A percentile compares a stretch with the other conserved stretches of the same genome.
Conservation (phyloP, 2,888 invertebrate species). For the Drosophila anomelani region DNA sequence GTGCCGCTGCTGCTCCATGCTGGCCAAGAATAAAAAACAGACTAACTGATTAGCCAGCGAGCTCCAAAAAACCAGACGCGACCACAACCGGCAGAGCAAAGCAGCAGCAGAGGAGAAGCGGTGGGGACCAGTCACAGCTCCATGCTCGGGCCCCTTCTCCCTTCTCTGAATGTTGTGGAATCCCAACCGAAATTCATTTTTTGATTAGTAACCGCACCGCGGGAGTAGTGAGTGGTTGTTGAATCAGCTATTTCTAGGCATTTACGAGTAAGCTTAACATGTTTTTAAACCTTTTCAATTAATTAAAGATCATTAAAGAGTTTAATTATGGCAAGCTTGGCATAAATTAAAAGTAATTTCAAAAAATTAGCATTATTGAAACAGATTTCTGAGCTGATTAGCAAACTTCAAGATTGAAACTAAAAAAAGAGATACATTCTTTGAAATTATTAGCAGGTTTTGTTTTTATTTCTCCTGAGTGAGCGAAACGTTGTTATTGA, state of each 20-base stretch:
- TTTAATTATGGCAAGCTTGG: no score
- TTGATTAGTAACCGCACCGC: constrained; percentile 15
- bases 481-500: no score
- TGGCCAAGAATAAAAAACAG: constrained; percentile 76
- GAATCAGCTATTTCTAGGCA: constrained; percentile 9
- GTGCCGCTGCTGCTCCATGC: constrained; percentile 70
- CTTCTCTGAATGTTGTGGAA: background rate
- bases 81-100: constrained; percentile 29
- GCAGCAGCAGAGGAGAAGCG: constrained; percentile 4
- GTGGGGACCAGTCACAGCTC: constrained; percentile 22
- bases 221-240: constrained; percentile 7
- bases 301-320: background rate
- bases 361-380: no score
- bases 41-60: constrained; percentile 75
- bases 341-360: no score
- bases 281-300: background rate
- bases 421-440: no score
- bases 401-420: no score
- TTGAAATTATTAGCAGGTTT: no score
- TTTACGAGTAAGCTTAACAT: background rate
- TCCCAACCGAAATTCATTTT: constrained; percentile 24
- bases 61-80: constrained; percentile 50
- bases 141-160: constrained; percentile 3
- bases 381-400: no score
- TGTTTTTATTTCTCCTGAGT: no score